Base-by-base conservation (phyloP, 2,888 invertebrate species). In the Antheraea yamamai region DNA sequence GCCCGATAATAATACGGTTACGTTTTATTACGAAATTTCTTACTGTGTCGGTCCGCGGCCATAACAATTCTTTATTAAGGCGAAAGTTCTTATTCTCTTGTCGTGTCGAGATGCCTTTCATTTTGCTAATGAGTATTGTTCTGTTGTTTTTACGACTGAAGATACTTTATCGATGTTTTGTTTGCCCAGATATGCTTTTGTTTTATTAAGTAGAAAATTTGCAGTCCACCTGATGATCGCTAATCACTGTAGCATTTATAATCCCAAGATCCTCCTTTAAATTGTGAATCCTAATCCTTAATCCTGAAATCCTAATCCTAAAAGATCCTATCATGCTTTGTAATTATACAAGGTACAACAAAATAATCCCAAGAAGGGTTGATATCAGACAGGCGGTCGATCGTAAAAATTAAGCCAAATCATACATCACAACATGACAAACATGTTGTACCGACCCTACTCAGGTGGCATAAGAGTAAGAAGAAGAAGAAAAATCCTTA, bases 1-100 rank as follows among this genome's bases (percentile, higher is more conserved):
- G 35, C 26, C 30, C 35, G 30, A 68, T 68, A 68, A 68, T 61
- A 68, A 68, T 68, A 68, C 20, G 68, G 68, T 68, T 68, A 30
- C 68, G 35, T 68, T 68, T 68, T 68, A 68, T 68, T 68, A 35
- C 30, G 14, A 68, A 68, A 68, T 68, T 68, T 68, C 68, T 35
- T 68, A 35, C 68, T 61, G 61, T 35, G 68, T 35, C 68, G 68
- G 68, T 68, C 35, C 35, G 35, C 68, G 7, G 35, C 30, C 68
- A 35, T 68, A 68, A 68, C 35, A 68, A 68, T 35, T 68, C 68
- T 68, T 35, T 68, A 35, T 68, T 68, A 35, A 18, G 68, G 61
- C n/a, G 30, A 68, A 68, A 68, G 35, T 68, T 68, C 30, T 68
- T 68, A 68, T 68, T 68, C 35, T 18, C 18, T 68, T 35, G 16